Evolutionary conservation across 2,113 vertebrate species (phyloP).

Genomic region (Hystrix brachyura): DNA sequence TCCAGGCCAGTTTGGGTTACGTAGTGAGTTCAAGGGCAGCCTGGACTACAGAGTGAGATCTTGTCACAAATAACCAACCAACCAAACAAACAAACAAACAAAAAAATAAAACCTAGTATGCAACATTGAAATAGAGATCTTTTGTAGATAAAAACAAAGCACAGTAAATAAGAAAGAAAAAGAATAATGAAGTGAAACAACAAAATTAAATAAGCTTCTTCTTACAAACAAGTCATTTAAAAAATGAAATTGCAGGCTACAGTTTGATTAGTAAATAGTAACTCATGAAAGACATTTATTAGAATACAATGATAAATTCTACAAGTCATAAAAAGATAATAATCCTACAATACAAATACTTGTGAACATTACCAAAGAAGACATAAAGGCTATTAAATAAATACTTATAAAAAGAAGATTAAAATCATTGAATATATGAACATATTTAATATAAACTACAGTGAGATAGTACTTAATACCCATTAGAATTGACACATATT

Average conservation of each 20-base stretch:
- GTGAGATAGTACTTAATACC: not conserved
- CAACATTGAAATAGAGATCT: not conserved
- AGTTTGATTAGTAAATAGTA: not conserved
- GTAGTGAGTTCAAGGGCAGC: too few relatives aligned
- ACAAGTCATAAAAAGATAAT: not conserved
- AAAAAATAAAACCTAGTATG: not conserved
- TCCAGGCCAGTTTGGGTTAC: too few relatives aligned
- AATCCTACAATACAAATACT: not conserved
- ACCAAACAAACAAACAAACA: too few relatives aligned
- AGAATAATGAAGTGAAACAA: not conserved
- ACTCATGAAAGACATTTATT: not conserved
- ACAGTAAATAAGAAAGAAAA: not conserved
- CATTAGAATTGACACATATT: not conserved
- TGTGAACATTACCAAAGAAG: not conserved
- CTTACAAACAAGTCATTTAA: constrained; percentile 1
- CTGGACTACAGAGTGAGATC: not conserved
- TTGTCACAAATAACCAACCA: not conserved
- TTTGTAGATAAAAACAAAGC: not conserved
- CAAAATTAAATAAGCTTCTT: not conserved
- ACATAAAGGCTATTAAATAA: not conserved
- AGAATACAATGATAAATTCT: not conserved
- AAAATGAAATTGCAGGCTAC: not conserved
- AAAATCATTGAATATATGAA: not conserved
- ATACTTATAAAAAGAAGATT: not conserved
- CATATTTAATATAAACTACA: not conserved